Evolutionary conservation across 2,797 vertebrate genomes (phyloP).

Genomic region (Chelon auratus): DNA sequence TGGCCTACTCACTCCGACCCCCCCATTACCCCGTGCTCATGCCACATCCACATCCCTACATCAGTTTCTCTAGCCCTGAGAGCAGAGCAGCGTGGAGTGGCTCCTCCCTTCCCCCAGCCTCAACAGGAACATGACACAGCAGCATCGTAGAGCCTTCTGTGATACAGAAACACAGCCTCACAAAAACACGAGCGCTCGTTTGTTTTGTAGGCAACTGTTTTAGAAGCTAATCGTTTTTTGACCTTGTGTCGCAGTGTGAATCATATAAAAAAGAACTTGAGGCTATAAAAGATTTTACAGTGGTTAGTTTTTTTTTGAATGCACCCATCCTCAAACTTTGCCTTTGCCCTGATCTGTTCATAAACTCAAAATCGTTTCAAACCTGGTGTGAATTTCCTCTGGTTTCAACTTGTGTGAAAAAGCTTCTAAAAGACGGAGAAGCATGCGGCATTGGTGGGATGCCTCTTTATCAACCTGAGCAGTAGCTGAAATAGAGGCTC

Average conservation of each 20-base stretch:
- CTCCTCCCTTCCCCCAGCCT: slow-evolving; percentile 72
- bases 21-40: slow-evolving; percentile 27
- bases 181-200: slow-evolving; percentile 13
- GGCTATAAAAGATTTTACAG: background rate
- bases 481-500: slow-evolving; percentile 60
- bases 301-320: slow-evolving; percentile 13
- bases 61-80: slow-evolving; percentile 40
- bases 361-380: background rate
- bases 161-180: slow-evolving; percentile 39
- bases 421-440: slow-evolving; percentile 6
- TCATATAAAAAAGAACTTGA: background rate
- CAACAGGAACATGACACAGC: slow-evolving; percentile 81
- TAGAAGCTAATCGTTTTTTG: too few relatives aligned
- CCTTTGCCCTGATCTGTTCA: background rate
- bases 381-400: background rate
- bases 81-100: slow-evolving; percentile 42
- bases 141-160: slow-evolving; percentile 64
- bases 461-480: slow-evolving; percentile 23
- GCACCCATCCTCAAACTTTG: slow-evolving; percentile 5
- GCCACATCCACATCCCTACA: slow-evolving; percentile 41
- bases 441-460: background rate
- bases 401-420: slow-evolving; percentile 11
- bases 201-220: background rate
- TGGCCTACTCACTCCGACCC: slow-evolving; percentile 14
- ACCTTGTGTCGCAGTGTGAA: too few relatives aligned